Evolutionary conservation across 2,888 invertebrate genomes (phyloP).

Genomic region (Troglohyphantes excavatus): DNA sequence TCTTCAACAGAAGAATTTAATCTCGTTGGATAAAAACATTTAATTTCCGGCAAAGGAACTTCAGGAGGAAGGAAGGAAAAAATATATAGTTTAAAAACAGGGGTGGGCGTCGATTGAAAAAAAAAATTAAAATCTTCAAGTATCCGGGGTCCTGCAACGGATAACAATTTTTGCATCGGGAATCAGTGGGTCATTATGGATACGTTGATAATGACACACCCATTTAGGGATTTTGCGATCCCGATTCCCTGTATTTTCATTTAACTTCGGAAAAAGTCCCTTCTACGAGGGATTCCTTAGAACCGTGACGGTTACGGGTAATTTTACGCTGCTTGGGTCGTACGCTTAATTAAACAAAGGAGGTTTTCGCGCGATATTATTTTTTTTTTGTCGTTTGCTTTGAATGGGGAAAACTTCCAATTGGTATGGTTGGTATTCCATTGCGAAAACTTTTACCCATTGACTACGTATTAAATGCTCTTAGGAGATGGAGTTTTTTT

Average conservation of each 20-base stretch:
- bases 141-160: conserved; percentile 10
- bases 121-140: conserved; percentile 45
- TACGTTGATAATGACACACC: conserved; percentile 42
- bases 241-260: conserved; percentile 52
- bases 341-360: conserved; percentile 71
- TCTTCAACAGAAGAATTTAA: conserved; percentile 50
- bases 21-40: conserved; percentile 72
- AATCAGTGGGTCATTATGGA: conserved; percentile 41
- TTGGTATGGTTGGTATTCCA: not conserved
- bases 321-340: conserved; percentile 65
- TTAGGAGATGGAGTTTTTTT: no score
- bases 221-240: conserved; percentile 28
- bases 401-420: not conserved
- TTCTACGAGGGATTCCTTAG: not conserved
- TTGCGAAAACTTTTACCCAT: not conserved
- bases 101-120: conserved; percentile 10
- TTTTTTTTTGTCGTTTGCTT: not conserved
- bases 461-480: not conserved
- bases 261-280: conserved; percentile 26
- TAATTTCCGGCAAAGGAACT: conserved; percentile 57
- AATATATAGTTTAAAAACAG: conserved; percentile 7
- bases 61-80: not conserved
- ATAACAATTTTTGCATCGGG: conserved; percentile 46
- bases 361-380: conserved; percentile 46
- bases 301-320: conserved; percentile 65